phyloP scores from a whole-genome alignment of 2,113 vertebrate species.

The Anolis carolinensis region DNA sequence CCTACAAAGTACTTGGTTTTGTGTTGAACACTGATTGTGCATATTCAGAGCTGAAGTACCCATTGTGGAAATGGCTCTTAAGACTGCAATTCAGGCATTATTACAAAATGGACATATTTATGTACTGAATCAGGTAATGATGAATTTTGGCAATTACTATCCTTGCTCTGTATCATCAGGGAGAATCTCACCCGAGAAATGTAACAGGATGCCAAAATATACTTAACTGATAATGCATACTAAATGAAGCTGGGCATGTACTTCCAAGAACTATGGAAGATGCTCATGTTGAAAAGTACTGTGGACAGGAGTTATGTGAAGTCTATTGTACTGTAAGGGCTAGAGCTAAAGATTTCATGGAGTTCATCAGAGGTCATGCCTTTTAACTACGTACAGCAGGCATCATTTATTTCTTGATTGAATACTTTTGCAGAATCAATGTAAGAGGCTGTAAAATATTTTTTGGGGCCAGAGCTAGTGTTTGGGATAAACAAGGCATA shows the following conservation, averaged over 20 bases:
- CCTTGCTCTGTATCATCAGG: background rate
- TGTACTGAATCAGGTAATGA: background rate
- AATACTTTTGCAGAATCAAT: background rate
- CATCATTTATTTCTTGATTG: background rate
- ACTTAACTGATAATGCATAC: background rate
- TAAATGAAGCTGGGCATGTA: background rate
- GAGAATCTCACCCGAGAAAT: background rate
- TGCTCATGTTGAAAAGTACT: background rate
- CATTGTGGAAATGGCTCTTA: background rate
- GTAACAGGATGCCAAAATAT: background rate
- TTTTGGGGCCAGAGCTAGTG: no score
- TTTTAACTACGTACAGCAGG: background rate
- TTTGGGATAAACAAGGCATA: no score
- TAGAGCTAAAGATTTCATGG: background rate
- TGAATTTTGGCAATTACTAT: background rate
- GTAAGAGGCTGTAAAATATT: background rate
- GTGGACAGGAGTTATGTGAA: background rate
- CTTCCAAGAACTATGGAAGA: background rate
- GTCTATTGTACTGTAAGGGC: background rate
- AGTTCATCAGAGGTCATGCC: background rate
- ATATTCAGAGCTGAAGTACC: background rate
- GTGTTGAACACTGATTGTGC: background rate
- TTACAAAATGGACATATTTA: background rate
- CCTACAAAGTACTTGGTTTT: background rate
- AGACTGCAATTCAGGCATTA: background rate